Evolutionary conservation across 1,140 invertebrate species (phyloP).

Genomic region (Episyrphus balteatus): DNA sequence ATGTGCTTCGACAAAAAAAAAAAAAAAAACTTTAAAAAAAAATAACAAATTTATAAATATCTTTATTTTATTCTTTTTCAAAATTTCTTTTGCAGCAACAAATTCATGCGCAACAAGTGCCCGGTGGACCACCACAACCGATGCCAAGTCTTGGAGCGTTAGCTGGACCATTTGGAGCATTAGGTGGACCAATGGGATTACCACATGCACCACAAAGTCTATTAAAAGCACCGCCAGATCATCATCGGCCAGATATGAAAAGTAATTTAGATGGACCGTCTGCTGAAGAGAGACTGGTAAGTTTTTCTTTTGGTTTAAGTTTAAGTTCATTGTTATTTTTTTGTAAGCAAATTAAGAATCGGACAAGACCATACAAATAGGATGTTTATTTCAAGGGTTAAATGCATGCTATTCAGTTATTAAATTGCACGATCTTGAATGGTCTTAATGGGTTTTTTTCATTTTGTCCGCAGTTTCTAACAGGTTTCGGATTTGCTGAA

Average conservation of each 20-base stretch:
- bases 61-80: not conserved
- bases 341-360: not conserved
- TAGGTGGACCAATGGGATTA: constrained; percentile 33
- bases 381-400: too few relatives aligned
- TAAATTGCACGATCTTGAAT: too few relatives aligned
- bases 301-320: constrained; percentile 2
- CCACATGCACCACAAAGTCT: constrained; percentile 34
- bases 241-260: constrained; percentile 36
- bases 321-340: not conserved
- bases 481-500: too few relatives aligned
- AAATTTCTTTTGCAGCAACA: constrained; percentile 38
- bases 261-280: constrained; percentile 34
- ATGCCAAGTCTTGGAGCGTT: constrained; percentile 30
- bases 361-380: too few relatives aligned
- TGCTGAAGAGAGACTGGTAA: constrained; percentile 34
- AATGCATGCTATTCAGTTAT: too few relatives aligned
- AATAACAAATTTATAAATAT: not conserved
- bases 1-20: not conserved
- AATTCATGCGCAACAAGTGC: constrained; percentile 39
- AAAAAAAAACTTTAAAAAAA: not conserved
- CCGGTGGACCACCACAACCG: constrained; percentile 34
- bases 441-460: too few relatives aligned
- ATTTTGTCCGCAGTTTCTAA: too few relatives aligned
- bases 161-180: constrained; percentile 31
- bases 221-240: constrained; percentile 34